Evolutionary conservation across 2,797 vertebrate genomes (phyloP).

Genomic region (Momotus momota): DNA sequence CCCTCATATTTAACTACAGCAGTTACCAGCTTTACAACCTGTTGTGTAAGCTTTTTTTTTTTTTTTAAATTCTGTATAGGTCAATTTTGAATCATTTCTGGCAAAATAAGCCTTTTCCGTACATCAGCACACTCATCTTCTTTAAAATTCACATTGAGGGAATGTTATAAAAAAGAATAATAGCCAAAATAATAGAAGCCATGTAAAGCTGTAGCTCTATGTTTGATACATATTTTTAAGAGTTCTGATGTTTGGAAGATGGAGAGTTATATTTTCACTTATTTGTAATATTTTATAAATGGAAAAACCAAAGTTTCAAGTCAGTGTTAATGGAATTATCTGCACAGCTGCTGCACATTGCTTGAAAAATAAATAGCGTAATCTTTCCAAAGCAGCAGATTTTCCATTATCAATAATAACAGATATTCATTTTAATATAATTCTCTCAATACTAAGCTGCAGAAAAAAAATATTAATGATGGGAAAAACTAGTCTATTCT

Average conservation of each 20-base stretch:
- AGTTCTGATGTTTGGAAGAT: background rate
- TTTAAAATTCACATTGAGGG: background rate
- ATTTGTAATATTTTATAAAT: background rate
- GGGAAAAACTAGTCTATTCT: background rate
- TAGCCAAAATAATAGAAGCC: background rate
- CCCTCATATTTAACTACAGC: background rate
- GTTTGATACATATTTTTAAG: background rate
- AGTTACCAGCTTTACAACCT: background rate
- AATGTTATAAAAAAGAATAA: background rate
- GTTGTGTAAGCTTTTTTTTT: background rate
- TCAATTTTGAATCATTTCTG: background rate
- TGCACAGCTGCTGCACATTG: background rate
- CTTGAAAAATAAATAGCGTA: constrained; percentile 7
- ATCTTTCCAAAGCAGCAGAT: constrained; percentile 16
- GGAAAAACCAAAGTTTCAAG: constrained; percentile 12
- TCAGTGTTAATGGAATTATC: background rate
- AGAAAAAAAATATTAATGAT: background rate
- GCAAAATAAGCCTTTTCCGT: background rate
- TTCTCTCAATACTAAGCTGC: background rate
- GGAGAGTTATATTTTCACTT: background rate
- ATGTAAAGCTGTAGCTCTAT: background rate
- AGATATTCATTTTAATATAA: background rate
- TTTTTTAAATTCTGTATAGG: background rate
- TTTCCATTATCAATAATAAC: constrained; percentile 26
- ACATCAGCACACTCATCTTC: background rate